Conservation (phyloP, 2,113 vertebrate genomes). For the Phainopepla nitens region DNA sequence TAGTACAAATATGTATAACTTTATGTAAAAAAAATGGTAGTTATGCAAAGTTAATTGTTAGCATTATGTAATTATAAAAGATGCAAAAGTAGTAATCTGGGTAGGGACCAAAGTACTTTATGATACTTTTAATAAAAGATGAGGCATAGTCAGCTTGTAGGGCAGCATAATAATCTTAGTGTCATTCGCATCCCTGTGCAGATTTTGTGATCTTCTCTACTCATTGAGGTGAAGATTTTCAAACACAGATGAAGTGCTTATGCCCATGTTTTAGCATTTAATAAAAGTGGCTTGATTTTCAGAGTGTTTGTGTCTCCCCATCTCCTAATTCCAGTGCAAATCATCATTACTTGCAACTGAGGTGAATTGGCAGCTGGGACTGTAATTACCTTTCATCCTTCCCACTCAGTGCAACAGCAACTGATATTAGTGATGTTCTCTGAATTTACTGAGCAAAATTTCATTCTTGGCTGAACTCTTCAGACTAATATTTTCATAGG, state of each 20-base stretch:
- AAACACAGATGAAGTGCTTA: neutral
- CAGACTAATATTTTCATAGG: neutral
- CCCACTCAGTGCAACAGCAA: neutral
- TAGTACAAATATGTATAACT: neutral
- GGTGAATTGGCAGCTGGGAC: conserved; percentile 12
- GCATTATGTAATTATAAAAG: neutral
- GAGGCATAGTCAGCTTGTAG: neutral
- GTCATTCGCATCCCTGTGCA: neutral
- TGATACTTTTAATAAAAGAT: neutral
- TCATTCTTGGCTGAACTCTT: neutral
- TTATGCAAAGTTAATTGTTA: neutral
- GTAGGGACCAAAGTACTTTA: neutral
- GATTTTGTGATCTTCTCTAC: neutral
- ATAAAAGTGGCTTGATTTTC: neutral
- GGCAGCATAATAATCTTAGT: neutral
- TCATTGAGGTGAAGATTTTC: neutral
- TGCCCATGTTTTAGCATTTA: neutral
- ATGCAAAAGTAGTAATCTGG: neutral
- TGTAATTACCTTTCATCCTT: conserved; percentile 13
- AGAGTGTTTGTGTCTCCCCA: neutral
- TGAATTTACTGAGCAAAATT: neutral
- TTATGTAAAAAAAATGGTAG: neutral
- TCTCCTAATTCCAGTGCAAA: neutral
- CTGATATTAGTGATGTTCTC: neutral
- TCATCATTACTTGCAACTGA: neutral